phyloP scores from a whole-genome alignment of 2,888 invertebrate genomes.

The Synanthedon formicaeformis region DNA sequence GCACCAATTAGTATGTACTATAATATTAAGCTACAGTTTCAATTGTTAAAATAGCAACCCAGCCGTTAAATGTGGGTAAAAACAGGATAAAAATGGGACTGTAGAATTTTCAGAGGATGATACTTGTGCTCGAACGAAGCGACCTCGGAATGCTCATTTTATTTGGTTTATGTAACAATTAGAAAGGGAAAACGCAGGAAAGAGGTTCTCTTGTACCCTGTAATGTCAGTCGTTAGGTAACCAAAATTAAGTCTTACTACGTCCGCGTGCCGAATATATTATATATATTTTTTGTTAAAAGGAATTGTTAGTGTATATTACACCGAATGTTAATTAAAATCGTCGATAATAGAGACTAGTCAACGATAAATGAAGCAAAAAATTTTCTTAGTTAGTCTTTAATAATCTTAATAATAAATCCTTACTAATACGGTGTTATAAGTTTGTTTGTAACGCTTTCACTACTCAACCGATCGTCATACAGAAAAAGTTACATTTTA shows the following conservation, averaged over 20 bases:
- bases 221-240: conserved; percentile 37
- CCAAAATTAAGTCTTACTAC: conserved; percentile 36
- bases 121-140: conserved; percentile 16
- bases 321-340: no score
- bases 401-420: no score
- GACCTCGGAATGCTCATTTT: conserved; percentile 36
- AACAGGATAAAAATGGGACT: conserved; percentile 7
- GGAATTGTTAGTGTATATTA: no score
- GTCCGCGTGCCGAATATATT: conserved; percentile 14
- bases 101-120: conserved; percentile 8
- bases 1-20: not conserved
- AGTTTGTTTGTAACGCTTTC: no score
- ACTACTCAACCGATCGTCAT: no score
- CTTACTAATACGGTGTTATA: no score
- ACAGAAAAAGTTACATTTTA: no score
- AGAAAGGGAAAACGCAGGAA: conserved; percentile 38
- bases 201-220: conserved; percentile 31
- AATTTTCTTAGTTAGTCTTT: no score
- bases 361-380: no score
- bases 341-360: no score
- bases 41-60: not conserved
- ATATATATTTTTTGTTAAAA: no score
- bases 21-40: not conserved
- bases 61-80: conserved; percentile 1
- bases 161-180: conserved; percentile 58